A percentile compares a stretch with the other conserved stretches of the same genome.
Evolutionary conservation across 1,140 invertebrate genomes (phyloP).

Genomic region (Anoplophora glabripennis): DNA sequence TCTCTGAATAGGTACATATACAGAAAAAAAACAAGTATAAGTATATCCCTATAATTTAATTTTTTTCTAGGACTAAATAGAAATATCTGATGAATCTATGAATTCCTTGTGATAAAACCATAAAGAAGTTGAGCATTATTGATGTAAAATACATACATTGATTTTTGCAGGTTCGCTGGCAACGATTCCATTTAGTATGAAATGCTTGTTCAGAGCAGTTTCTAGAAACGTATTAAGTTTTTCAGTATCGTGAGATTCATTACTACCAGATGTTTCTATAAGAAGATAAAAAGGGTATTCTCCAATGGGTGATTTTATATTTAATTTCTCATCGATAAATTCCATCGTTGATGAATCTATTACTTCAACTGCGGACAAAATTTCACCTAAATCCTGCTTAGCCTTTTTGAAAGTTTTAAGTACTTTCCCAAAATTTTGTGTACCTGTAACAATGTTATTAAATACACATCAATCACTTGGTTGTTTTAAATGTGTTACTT

Average conservation of each 20-base stretch:
- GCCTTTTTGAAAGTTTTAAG: slow-evolving; percentile 72
- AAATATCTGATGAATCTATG: no score
- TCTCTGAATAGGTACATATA: not conserved
- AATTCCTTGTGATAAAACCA: no score
- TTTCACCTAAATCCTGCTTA: slow-evolving; percentile 76
- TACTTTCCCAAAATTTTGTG: slow-evolving; percentile 73
- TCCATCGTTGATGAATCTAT: slow-evolving; percentile 71
- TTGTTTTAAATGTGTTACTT: no score
- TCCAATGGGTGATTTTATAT: slow-evolving; percentile 60
- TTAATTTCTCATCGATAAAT: slow-evolving; percentile 58
- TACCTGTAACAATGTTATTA: slow-evolving; percentile 52
- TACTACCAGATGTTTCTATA: slow-evolving; percentile 86
- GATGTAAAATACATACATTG: slow-evolving; percentile 19
- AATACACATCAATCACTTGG: no score
- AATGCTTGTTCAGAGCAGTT: slow-evolving; percentile 63
- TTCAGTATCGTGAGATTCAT: slow-evolving; percentile 77
- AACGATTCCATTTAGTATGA: slow-evolving; percentile 80
- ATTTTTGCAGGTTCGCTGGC: slow-evolving; percentile 75
- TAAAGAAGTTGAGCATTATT: not conserved
- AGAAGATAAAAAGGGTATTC: slow-evolving; percentile 84
- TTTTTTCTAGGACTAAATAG: no score
- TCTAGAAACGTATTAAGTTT: slow-evolving; percentile 80
- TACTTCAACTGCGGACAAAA: slow-evolving; percentile 91
- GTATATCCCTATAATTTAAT: no score
- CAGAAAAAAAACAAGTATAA: not conserved